phyloP scores from a whole-genome alignment of 2,797 vertebrate species.

The Erpetoichthys calabaricus region DNA sequence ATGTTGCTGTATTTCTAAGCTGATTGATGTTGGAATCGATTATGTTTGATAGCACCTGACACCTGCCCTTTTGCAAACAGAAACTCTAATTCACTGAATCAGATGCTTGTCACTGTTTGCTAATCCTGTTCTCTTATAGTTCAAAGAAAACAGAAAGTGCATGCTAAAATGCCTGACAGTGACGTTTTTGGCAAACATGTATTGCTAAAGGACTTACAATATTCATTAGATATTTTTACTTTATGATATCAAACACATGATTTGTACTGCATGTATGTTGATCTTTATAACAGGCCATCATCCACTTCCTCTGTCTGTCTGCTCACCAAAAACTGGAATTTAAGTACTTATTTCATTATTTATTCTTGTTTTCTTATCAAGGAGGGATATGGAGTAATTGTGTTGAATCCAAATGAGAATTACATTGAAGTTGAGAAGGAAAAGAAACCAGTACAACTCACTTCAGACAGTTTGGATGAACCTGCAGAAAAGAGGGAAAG shows the following conservation, averaged over 20 bases:
- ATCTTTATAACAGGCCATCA: not conserved
- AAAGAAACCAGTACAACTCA: constrained; percentile 42
- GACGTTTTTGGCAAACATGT: constrained; percentile 1
- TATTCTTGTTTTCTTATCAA: constrained; percentile 38
- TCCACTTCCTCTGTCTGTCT: constrained; percentile 19
- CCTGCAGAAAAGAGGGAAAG: constrained; percentile 89
- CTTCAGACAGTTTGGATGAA: constrained; percentile 73
- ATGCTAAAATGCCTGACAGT: constrained; percentile 3
- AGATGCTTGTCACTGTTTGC: constrained; percentile 27
- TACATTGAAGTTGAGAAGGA: constrained; percentile 86
- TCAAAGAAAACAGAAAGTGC: constrained; percentile 4
- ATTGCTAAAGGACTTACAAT: not conserved
- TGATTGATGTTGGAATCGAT: constrained; percentile 31
- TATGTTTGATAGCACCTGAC: constrained; percentile 45
- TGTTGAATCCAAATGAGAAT: constrained; percentile 96
- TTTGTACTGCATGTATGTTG: constrained; percentile 15
- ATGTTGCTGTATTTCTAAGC: constrained; percentile 1
- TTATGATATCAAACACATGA: constrained; percentile 12
- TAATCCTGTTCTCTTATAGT: constrained; percentile 26
- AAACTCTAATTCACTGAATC: constrained; percentile 37
- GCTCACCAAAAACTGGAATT: not conserved
- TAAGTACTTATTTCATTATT: constrained; percentile 3
- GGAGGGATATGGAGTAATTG: constrained; percentile 89
- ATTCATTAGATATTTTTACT: constrained; percentile 13
- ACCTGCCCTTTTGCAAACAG: constrained; percentile 44